Conservation (phyloP, 2,113 vertebrate genomes). For the Bothrops jararaca region DNA sequence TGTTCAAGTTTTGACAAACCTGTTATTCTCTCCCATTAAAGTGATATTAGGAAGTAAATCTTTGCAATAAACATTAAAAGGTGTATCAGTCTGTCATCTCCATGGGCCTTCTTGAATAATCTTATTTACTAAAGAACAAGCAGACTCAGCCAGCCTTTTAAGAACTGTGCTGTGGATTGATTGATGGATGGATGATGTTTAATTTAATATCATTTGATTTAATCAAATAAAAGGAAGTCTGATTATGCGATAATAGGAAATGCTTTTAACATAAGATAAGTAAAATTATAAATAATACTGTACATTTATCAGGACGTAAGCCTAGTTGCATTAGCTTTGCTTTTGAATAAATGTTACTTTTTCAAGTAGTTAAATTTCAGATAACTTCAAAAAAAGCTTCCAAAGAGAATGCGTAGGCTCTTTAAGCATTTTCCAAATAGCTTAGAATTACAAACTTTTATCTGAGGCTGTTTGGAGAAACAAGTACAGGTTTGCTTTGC, state of each 20-base stretch:
- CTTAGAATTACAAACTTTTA: neutral
- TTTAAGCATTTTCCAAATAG: neutral
- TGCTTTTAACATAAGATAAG: neutral
- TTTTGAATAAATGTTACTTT: neutral
- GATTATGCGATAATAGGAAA: neutral
- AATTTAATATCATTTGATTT: slow-evolving; percentile 73
- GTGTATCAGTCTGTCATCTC: neutral
- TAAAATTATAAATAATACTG: neutral
- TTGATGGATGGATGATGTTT: slow-evolving; percentile 67
- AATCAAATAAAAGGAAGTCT: neutral
- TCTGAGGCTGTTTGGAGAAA: neutral
- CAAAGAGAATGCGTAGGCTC: neutral
- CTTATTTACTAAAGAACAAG: slow-evolving; percentile 48
- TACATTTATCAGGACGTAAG: neutral
- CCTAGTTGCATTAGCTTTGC: neutral
- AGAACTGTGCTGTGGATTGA: slow-evolving; percentile 71
- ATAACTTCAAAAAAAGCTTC: neutral
- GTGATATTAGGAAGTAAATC: slow-evolving; percentile 34
- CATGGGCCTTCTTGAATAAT: slow-evolving; percentile 40
- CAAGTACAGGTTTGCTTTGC: neutral
- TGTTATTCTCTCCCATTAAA: slow-evolving; percentile 65
- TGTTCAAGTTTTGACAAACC: slow-evolving; percentile 41
- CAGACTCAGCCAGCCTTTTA: slow-evolving; percentile 30
- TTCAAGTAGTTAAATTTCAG: neutral
- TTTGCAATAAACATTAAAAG: neutral